Conservation (phyloP, 1,140 invertebrate species). For the Agrypnia vestita region DNA sequence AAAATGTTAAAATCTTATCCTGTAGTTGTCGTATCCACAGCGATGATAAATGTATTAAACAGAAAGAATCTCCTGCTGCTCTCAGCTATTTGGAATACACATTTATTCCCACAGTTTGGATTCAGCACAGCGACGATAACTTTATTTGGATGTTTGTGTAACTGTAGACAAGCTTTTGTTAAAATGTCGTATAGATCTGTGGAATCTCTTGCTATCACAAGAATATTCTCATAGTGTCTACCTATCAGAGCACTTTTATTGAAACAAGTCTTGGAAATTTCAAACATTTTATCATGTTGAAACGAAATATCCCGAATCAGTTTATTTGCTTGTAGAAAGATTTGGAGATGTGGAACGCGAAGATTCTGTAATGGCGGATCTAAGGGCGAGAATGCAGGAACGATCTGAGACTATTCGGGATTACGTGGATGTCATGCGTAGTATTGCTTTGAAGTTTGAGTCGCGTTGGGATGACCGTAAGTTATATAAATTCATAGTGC, state of each 20-base stretch:
- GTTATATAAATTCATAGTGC: too few relatives aligned
- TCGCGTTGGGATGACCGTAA: too few relatives aligned
- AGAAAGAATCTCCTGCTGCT: background rate
- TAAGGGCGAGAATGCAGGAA: too few relatives aligned
- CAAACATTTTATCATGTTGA: background rate
- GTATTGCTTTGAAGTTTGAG: too few relatives aligned
- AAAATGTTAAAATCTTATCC: too few relatives aligned
- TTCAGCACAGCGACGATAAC: conserved; percentile 15
- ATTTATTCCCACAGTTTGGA: background rate
- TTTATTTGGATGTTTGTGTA: conserved; percentile 11
- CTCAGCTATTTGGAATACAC: background rate
- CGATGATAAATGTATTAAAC: background rate
- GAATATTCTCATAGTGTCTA: background rate
- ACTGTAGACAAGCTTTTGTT: conserved; percentile 4
- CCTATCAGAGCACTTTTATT: background rate
- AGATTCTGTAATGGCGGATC: too few relatives aligned
- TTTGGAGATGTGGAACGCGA: too few relatives aligned
- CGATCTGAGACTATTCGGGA: too few relatives aligned
- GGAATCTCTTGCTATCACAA: background rate
- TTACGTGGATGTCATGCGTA: too few relatives aligned
- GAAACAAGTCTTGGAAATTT: background rate
- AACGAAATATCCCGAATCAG: background rate
- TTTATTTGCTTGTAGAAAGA: too few relatives aligned
- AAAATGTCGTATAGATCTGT: conserved; percentile 2
- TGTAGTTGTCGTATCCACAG: background rate